phyloP scores from a whole-genome alignment of 2,113 vertebrate genomes.

The Choloepus hoffmanni region DNA sequence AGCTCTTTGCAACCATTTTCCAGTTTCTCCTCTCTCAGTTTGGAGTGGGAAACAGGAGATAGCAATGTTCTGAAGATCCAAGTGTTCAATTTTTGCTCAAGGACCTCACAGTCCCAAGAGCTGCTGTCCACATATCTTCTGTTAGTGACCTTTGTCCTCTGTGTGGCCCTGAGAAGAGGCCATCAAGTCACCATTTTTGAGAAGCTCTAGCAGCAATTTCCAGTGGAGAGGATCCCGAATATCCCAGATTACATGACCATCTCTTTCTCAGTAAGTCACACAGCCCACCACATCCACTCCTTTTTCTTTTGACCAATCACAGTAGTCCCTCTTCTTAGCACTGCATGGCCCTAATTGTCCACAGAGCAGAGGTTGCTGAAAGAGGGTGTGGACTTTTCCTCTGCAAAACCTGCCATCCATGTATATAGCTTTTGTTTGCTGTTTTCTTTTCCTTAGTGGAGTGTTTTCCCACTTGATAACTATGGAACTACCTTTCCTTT shows the following conservation, averaged over 20 bases:
- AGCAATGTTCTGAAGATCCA: neutral
- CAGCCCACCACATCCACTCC: neutral
- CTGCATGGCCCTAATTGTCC: neutral
- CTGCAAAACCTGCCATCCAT: neutral
- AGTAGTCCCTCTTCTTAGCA: neutral
- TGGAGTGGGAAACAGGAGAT: neutral
- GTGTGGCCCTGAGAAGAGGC: neutral
- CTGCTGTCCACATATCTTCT: neutral
- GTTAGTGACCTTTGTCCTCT: neutral
- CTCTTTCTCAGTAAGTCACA: neutral
- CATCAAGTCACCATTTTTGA: neutral
- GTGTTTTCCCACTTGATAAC: neutral
- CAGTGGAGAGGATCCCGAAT: neutral
- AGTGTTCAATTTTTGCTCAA: neutral
- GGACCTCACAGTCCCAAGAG: neutral
- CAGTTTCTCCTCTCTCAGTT: neutral
- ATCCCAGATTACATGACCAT: rapidly evolving
- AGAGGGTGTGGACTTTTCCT: too few relatives aligned
- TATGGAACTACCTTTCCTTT: neutral
- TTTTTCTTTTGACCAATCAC: neutral
- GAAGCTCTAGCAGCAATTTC: neutral
- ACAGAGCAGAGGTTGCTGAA: rapidly evolving
- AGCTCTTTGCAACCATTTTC: neutral
- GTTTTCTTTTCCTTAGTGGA: neutral
- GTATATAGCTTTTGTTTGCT: rapidly evolving